Evolutionary conservation across 92 coral and sea anemone genomes (phyloP), one percentile per base, ranked within the genome.

Genomic region (Blastomussa wellsi): DNA sequence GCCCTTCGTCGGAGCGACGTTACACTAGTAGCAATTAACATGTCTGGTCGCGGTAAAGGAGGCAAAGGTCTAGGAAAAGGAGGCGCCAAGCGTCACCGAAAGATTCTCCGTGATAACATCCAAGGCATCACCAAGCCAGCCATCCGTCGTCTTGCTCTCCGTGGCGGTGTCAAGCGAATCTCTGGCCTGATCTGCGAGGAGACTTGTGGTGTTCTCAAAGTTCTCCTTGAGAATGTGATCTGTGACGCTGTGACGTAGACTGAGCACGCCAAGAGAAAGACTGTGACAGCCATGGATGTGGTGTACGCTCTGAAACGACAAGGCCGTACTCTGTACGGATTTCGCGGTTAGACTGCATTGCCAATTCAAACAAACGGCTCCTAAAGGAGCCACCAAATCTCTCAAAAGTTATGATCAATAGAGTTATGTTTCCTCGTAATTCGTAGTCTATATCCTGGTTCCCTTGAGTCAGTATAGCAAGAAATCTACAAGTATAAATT

Each of bases 1-100:
- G n/a, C n/a, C n/a, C n/a, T n/a, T n/a, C n/a, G n/a, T n/a, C n/a
- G n/a, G n/a, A n/a, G n/a, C n/a, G n/a, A n/a, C 19, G 74, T 70
- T 22, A 67, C 62, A 26, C 62, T 31, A 80, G 76, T 44, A 80
- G 44, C 31, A 65, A 20, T 37, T 53, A 71, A 12, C 26, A 92
- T 92, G 95, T 86, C 95, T 66, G 95, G 95, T 52, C 92, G 95
- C 70, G 95, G 95, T 28, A 94, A 94, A 94, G 98, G 98, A 90
- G 98, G 98, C 74, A 94, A 94, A 92, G 98, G 98, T 88, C 98
- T 94, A 59, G 98, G 98, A 86, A 94, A 94, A 88, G 98, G 98
- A 92, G 98, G 98, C 92, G 98, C 98, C 90, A 94, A 94, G 94
- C 98, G 98, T 94, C 96, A 93, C 84, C 92, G 96, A 51, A 93